Conservation (phyloP, 2,888 invertebrate genomes). For the Cosmorhoe ocellata region DNA sequence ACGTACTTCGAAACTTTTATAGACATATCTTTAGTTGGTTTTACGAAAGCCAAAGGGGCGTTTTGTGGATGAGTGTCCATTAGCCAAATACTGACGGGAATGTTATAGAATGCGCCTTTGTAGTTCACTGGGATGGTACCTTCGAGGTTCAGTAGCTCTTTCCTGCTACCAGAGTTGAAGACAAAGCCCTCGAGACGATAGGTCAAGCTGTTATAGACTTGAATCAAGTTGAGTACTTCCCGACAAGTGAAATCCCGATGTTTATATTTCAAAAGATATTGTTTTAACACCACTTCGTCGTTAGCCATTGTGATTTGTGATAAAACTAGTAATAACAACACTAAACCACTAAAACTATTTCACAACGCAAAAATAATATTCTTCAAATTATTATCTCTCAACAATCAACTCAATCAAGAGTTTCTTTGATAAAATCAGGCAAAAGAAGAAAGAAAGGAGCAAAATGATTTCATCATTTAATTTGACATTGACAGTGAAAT, state of each 20-base stretch:
- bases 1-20: conserved; percentile 97
- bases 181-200: conserved; percentile 83
- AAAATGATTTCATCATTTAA: too few species aligned
- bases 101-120: conserved; percentile 95
- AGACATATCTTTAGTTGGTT: conserved; percentile 96
- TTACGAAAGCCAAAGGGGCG: conserved; percentile 97
- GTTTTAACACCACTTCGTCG: conserved; percentile 68
- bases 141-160: conserved; percentile 91
- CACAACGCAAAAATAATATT: not conserved
- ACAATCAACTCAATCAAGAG: too few species aligned
- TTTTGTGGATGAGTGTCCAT: conserved; percentile 98
- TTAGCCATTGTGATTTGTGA: conserved; percentile 64
- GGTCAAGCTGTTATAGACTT: conserved; percentile 70
- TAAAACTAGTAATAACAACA: not conserved
- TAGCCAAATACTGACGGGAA: conserved; percentile 97
- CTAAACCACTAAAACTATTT: not conserved
- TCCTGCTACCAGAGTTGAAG: conserved; percentile 93
- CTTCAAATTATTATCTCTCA: too few species aligned
- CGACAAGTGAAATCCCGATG: conserved; percentile 71
- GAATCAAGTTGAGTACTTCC: conserved; percentile 71
- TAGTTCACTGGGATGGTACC: conserved; percentile 97
- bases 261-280: conserved; percentile 72
- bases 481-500: too few species aligned
- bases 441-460: too few species aligned
- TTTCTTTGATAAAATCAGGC: too few species aligned